These are phyloP conservation scores for Entomyzon cyanotis DNA, from an alignment of 2,113 vertebrate species.

Conservation along the genomic window DNA sequence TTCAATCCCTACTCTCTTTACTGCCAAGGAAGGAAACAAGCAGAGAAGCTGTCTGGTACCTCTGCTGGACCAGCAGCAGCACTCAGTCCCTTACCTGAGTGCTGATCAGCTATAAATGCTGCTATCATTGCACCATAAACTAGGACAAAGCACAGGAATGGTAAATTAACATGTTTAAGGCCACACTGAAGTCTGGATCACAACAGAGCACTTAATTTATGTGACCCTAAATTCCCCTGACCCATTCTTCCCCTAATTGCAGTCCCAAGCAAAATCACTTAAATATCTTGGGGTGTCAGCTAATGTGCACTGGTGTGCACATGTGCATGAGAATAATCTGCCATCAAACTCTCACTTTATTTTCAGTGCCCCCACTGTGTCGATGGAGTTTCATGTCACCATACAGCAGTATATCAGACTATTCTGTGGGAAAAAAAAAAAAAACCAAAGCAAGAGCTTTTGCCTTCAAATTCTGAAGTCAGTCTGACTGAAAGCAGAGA, in stretches of 20 bases:
- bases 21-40: not conserved
- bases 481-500: not conserved
- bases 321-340: not conserved
- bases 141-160: not conserved
- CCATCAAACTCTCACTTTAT: not conserved
- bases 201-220: not conserved
- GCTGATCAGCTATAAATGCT: not conserved
- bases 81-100: not conserved
- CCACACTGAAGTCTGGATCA: not conserved
- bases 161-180: not conserved
- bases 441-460: not conserved
- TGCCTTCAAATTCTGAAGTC: not conserved
- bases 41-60: not conserved
- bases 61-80: not conserved
- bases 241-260: not conserved
- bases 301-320: rapidly evolving
- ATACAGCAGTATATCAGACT: not conserved
- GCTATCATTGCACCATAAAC: not conserved
- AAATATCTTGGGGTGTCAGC: not conserved
- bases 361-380: not conserved
- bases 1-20: not conserved
- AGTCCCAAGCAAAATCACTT: not conserved
- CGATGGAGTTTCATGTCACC: not conserved
- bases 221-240: not conserved
- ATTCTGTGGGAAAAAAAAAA: not conserved